Percentiles rank a stretch among this genome's conserved stretches.
These are phyloP conservation scores for Porites lutea DNA, from an alignment of 64 coral and sea anemone species.

Conservation along the genomic window DNA sequence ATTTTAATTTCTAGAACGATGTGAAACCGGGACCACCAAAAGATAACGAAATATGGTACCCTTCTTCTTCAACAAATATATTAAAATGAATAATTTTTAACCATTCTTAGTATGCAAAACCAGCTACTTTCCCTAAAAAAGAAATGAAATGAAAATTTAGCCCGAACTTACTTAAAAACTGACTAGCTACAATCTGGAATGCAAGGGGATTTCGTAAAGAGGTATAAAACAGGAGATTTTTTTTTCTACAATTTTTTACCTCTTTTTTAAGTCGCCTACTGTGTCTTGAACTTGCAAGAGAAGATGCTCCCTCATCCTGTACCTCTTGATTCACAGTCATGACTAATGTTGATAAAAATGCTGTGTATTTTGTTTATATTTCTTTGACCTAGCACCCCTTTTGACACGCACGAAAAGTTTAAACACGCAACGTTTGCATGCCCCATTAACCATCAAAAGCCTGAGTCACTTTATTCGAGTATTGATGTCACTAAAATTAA, in stretches of 20 bases:
- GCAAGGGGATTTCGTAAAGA: background rate
- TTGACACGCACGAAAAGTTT: background rate
- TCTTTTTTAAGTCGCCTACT: background rate
- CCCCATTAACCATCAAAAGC: background rate
- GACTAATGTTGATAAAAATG: background rate
- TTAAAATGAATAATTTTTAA: too few species aligned
- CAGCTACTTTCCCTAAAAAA: too few species aligned
- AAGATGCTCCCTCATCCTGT: background rate
- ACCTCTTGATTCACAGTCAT: background rate
- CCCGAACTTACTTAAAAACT: too few species aligned
- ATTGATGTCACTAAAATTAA: constrained; percentile 46
- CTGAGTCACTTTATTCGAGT: constrained; percentile 1
- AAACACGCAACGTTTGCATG: background rate
- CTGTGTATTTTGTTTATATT: background rate
- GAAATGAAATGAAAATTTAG: too few species aligned
- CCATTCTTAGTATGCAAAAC: too few species aligned
- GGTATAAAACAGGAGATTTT: background rate
- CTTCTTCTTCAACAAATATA: too few species aligned
- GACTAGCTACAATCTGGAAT: background rate
- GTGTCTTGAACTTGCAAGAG: background rate
- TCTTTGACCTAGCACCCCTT: background rate
- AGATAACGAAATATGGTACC: too few species aligned
- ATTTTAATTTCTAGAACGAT: too few species aligned
- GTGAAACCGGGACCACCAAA: too few species aligned
- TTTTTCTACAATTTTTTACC: background rate